Conservation (phyloP, 2,113 vertebrate species). For the Falcunculus frontatus region DNA sequence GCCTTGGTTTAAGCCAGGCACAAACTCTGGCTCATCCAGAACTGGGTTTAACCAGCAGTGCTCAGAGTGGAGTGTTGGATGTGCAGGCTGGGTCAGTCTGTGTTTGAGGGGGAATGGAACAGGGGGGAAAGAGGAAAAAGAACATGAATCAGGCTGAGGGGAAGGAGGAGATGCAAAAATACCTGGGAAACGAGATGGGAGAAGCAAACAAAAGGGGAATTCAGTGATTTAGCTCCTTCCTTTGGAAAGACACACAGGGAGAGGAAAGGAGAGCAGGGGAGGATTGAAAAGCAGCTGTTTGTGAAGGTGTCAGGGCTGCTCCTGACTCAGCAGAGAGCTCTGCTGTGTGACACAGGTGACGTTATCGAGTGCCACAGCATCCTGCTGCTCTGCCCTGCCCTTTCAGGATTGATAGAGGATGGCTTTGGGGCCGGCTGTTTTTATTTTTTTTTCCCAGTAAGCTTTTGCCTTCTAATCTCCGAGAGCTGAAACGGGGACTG, state of each 20-base stretch:
- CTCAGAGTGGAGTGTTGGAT: background rate
- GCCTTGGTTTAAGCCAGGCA: background rate
- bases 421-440: background rate
- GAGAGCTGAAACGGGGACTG: background rate
- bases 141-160: background rate
- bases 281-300: background rate
- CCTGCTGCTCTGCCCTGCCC: background rate
- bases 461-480: background rate
- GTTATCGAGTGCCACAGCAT: background rate
- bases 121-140: background rate
- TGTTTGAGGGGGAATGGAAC: background rate
- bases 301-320: background rate
- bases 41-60: background rate
- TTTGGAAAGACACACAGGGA: background rate
- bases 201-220: background rate
- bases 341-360: background rate
- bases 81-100: background rate
- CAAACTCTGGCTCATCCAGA: background rate
- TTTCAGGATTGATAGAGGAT: background rate
- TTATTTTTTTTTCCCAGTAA: background rate
- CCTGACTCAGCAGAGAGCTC: constrained; percentile 25
- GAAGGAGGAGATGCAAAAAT: background rate
- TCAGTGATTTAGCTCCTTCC: background rate
- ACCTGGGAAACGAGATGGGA: background rate
- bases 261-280: background rate